Evolutionary conservation across 2,888 invertebrate species (phyloP), one percentile per base, ranked within the genome.

Genomic region (Hemistola chrysoprasaria): DNA sequence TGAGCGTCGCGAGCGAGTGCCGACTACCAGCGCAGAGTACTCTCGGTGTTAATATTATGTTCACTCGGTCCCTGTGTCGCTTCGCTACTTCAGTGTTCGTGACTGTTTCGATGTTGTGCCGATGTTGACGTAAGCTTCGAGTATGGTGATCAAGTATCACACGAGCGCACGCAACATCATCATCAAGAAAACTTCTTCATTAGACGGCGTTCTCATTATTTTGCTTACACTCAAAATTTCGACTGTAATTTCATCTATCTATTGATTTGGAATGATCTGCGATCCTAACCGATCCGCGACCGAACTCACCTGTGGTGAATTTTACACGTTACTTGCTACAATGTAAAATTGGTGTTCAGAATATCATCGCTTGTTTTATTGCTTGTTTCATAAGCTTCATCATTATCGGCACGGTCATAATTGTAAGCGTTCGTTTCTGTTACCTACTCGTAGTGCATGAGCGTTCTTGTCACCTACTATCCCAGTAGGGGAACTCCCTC

Each of bases 301-400:
- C 23, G 23, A 39, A 31, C 43, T 3, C 16, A 16, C 16, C 16
- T 41, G 55, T 66, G 66, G 60, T 63, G 65, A 68, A 71, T 68
- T 74, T 72, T 73, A 73, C 71, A 71, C 47, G 44, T 46, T 47
- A 56, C 50, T 67, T 67, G 74, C 79, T 72, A 71, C 74, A 74
- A 71, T 79, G 83, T 85, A 78, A 84, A 83, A 80, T 82, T 78
- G 73, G 56, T 67, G 71, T 76, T 78, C 73, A 74, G 69, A 69
- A 60, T 62, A 59, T 69, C 71, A 70, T 68, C 57, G 73, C 77
- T 78, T 78, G 50, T 69, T 65, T 70, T 57, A 61, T 62, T 70
- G 59, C 73, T 54, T 57, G 40, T 56, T n/a, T 75, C 69, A 71
- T 73, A 68, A 69, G 72, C 73, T 74, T 68, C 62, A 74, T 75